Conservation (phyloP, 2,797 vertebrate species). For the Chaetophractus vellerosus region DNA sequence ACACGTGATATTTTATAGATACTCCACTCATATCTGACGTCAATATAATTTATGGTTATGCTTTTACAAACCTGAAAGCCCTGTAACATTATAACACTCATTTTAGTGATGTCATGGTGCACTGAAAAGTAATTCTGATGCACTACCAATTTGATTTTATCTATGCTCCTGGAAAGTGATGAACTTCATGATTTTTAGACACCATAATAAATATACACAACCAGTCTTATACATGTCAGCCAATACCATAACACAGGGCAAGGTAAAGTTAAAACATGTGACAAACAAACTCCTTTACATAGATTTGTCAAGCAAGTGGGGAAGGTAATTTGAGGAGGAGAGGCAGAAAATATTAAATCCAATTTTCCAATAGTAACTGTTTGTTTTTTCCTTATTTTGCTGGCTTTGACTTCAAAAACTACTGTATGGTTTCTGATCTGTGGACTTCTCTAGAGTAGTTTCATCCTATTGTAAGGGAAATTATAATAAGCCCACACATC, state of each 20-base stretch:
- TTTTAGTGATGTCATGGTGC: slow-evolving; percentile 85
- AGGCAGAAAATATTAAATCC: slow-evolving; percentile 84
- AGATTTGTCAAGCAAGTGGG: slow-evolving; percentile 89
- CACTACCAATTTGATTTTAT: slow-evolving; percentile 80
- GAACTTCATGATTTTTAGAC: slow-evolving; percentile 84
- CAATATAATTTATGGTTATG: slow-evolving; percentile 85
- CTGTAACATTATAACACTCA: slow-evolving; percentile 84
- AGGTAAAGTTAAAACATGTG: slow-evolving; percentile 83
- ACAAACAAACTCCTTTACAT: slow-evolving; percentile 82
- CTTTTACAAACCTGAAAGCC: slow-evolving; percentile 87
- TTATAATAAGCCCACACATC: slow-evolving; percentile 82
- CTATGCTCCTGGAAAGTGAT: slow-evolving; percentile 81
- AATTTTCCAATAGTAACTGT: slow-evolving; percentile 63
- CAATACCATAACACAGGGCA: slow-evolving; percentile 82
- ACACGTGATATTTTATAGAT: slow-evolving; percentile 88
- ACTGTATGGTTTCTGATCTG: slow-evolving; percentile 73
- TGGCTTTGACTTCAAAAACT: slow-evolving; percentile 79
- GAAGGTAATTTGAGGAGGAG: slow-evolving; percentile 69
- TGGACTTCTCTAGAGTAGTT: slow-evolving; percentile 68
- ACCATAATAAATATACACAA: slow-evolving; percentile 86
- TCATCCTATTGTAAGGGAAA: slow-evolving; percentile 74
- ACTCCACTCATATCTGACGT: slow-evolving; percentile 89
- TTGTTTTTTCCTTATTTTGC: slow-evolving; percentile 46
- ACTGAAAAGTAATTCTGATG: slow-evolving; percentile 84
- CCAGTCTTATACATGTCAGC: slow-evolving; percentile 82